Base-by-base conservation (phyloP, 2,797 vertebrate genomes). In the Malurus splendens region DNA sequence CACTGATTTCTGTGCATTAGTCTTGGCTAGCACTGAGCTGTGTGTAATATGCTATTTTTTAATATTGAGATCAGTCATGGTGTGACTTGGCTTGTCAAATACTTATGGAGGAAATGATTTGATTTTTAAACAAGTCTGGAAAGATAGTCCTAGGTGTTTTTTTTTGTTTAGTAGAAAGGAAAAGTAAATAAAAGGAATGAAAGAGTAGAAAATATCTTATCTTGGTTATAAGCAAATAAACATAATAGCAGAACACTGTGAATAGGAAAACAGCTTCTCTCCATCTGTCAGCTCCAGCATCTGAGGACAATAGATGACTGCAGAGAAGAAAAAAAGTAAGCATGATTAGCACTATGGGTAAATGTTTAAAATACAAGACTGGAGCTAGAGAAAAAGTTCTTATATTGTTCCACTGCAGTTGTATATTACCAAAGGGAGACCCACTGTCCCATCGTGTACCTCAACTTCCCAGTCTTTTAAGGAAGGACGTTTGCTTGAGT, bases 151-250 rank as follows among this genome's bases (percentile, higher is more conserved):
- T 80, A 39, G 4, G 10, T 86, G 28, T 2, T 67, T 82, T 36
- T 86, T 85, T 86, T 85, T 77, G n/a, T 59, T 80, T 48, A 52
- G 51, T 32, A 87, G 82, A 74, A 88, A 70, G 15, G 28, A 82
- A 82, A 86, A 71, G n/a, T 61, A 62, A 93, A 65, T 33, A 38
- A 81, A 74, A 71, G 19, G 18, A 73, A 41, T 54, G 82, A 64
- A 62, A 47, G 20, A 30, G 47, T 65, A 81, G 45, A 73, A 89
- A 62, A 62, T 20, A 62, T 18, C 45, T 76, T 77, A 75, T 65
- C 61, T 80, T 83, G 38, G 50, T 90, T 86, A 45, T 78, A 86
- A 80, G 59, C 52, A 66, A 90, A 68, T 77, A 90, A 86, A 52
- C 10, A 16, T 81, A 76, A 89, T 66, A 81, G 44, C 24, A 64